Base-by-base conservation (phyloP, 2,797 vertebrate species). In the Phrynocephalus forsythii region DNA sequence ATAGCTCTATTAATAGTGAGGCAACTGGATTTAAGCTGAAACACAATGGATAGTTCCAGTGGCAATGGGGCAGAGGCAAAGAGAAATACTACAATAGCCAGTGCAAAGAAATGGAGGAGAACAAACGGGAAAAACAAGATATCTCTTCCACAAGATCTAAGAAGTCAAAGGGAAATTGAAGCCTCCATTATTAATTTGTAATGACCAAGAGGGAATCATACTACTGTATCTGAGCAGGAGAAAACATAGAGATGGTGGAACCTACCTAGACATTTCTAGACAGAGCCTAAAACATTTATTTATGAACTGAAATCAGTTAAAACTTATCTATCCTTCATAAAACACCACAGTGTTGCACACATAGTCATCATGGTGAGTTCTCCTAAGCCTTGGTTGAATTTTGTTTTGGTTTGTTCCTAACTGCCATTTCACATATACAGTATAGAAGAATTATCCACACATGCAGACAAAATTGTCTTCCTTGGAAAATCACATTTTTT, bases 401-500 rank as follows among this genome's bases (percentile, higher is more conserved):
- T 1, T 26, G 38, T 0, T 44, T 44, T 44, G 38, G 38, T 44
- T 88, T 72, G 33, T 67, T 80, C 67, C 33, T 88, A 81, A 85
- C 9, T 67, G 52, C 69, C 86, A 88, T 30, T 83, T 93, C 92
- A 90, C 20, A 79, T 56, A 81, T 87, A 20, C 38, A 44, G 38
- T 56, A 86, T 30, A 83, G 81, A 92, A 85, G 88, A 85, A 86
- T 94, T 90, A 86, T 73, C 92, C 85, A 78, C 52, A 60, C 38
- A 87, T 22, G 80, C 83, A 93, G 83, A 91, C 22, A 91, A 87
- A 92, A 89, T 84, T 52, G 3, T 88, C 79, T 93, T 93, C 72
- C 78, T 94, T 91, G 91, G 80, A 95, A 94, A 81, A 89, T 79
- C 71, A 78, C 88, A 84, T 76, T 79, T 91, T 44, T 92, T 91